Conservation (phyloP, 2,888 invertebrate genomes). For the Pterobdella sp. region DNA sequence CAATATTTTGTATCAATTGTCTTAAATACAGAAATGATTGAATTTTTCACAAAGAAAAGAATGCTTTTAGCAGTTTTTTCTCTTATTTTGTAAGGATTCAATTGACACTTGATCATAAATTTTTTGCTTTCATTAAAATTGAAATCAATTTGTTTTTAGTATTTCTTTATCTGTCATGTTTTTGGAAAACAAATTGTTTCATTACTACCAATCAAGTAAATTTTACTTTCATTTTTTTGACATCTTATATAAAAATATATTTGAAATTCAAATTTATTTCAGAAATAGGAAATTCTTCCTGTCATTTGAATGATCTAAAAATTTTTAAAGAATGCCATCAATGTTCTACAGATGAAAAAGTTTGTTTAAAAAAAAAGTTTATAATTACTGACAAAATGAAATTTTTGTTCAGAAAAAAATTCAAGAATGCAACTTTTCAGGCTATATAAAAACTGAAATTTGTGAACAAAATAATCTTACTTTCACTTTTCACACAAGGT, state of each 20-base stretch:
- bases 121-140: neutral
- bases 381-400: neutral
- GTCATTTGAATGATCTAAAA: constrained; percentile 8
- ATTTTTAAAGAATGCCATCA: neutral
- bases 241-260: neutral
- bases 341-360: constrained; percentile 6
- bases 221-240: neutral
- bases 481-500: constrained; percentile 11
- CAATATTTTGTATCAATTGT: neutral
- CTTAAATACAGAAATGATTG: neutral
- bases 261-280: neutral
- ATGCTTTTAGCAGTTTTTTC: constrained; percentile 7
- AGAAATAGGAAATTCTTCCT: constrained; percentile 5
- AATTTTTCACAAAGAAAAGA: constrained; percentile 1
- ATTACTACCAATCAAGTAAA: constrained; percentile 13
- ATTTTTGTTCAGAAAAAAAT: neutral
- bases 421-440: neutral
- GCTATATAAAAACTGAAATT: constrained; percentile 5
- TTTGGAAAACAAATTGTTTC: constrained; percentile 9
- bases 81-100: constrained; percentile 1
- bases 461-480: constrained; percentile 8
- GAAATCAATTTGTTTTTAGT: neutral
- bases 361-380: neutral
- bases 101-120: neutral
- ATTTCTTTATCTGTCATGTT: neutral